Evolutionary conservation across 2,888 invertebrate genomes (phyloP).

Genomic region (Platynereis dumerilii): DNA sequence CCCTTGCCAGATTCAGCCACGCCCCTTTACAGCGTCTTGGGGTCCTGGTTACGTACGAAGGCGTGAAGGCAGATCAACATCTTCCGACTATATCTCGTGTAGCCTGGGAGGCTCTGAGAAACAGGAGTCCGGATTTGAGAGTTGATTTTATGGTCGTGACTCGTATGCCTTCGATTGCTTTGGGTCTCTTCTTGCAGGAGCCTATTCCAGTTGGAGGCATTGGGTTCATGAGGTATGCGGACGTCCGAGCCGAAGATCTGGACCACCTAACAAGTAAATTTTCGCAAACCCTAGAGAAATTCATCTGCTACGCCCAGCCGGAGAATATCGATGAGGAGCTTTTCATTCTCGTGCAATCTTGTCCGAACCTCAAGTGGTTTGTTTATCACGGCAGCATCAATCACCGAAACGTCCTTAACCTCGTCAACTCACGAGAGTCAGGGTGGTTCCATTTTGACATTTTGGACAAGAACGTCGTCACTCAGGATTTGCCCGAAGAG

Average conservation of each 20-base stretch:
- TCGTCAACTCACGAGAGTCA: background rate
- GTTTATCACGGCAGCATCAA: background rate
- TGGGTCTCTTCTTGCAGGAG: slow-evolving; percentile 44
- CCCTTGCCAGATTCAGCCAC: slow-evolving; percentile 38
- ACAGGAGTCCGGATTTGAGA: slow-evolving; percentile 40
- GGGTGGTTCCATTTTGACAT: background rate
- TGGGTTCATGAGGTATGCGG: slow-evolving; percentile 43
- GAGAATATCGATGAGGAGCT: background rate
- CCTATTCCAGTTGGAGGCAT: slow-evolving; percentile 44
- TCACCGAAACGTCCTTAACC: background rate
- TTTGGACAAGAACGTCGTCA: background rate
- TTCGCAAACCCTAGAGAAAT: slow-evolving; percentile 38
- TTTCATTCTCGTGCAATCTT: background rate
- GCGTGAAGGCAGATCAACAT: slow-evolving; percentile 23
- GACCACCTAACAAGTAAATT: slow-evolving; percentile 40
- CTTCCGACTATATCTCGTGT: slow-evolving; percentile 41
- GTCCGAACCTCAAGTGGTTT: background rate
- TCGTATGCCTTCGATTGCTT: slow-evolving; percentile 41
- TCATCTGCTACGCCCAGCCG: slow-evolving; percentile 40
- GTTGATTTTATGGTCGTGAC: slow-evolving; percentile 46
- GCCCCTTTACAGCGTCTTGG: slow-evolving; percentile 40
- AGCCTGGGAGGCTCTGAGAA: slow-evolving; percentile 41
- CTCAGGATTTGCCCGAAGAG: background rate
- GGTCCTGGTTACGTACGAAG: slow-evolving; percentile 44
- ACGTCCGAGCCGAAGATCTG: slow-evolving; percentile 40